These are phyloP conservation scores for Bombus soroeensis DNA, from an alignment of 1,140 invertebrate species.

Conservation along the genomic window DNA sequence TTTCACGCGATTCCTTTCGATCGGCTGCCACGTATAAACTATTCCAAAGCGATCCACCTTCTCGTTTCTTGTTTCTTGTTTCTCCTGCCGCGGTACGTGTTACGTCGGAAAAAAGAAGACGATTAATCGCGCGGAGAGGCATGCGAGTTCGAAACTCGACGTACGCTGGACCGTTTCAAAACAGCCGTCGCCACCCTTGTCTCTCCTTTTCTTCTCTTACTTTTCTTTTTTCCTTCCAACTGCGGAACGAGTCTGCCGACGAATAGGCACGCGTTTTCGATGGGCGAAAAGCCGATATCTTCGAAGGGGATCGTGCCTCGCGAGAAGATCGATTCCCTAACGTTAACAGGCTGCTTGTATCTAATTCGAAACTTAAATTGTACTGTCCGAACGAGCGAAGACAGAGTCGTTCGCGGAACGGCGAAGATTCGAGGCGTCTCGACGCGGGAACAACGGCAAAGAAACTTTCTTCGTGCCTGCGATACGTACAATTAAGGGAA, in stretches of 20 bases:
- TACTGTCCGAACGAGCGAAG: constrained; percentile 50
- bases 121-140: constrained; percentile 57
- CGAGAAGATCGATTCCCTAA: constrained; percentile 53
- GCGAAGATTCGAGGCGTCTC: too few species aligned
- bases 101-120: constrained; percentile 60
- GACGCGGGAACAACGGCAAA: neutral
- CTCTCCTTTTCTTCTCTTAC: constrained; percentile 4
- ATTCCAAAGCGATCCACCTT: constrained; percentile 56
- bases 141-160: constrained; percentile 38
- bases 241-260: too few species aligned
- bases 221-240: neutral
- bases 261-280: constrained; percentile 2
- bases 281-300: neutral
- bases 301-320: neutral
- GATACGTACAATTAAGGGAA: constrained; percentile 2
- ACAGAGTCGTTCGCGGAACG: constrained; percentile 12
- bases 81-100: constrained; percentile 24
- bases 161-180: constrained; percentile 28
- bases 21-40: constrained; percentile 62
- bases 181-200: neutral
- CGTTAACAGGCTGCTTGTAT: constrained; percentile 51
- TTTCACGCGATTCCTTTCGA: constrained; percentile 71
- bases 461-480: neutral
- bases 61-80: neutral
- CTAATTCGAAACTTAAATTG: constrained; percentile 66